A percentile compares a stretch with the other conserved stretches of the same genome.
Conservation (phyloP, 2,797 vertebrate genomes). For the Babyrousa celebensis region DNA sequence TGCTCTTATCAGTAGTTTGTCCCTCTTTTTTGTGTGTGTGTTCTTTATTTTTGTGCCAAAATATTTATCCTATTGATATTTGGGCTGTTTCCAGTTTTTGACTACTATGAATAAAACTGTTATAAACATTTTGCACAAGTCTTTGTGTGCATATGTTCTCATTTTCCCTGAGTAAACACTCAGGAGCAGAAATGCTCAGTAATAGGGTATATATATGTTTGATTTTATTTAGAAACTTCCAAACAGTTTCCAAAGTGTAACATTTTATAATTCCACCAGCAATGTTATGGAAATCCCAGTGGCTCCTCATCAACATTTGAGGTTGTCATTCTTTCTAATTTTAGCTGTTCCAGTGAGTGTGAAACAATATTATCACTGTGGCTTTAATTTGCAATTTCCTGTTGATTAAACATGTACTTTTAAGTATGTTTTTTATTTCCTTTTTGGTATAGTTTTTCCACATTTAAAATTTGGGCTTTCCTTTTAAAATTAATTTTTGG, state of each 20-base stretch:
- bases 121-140: slow-evolving; percentile 1
- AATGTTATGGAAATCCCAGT: not conserved
- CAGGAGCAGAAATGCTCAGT: not conserved
- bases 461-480: not conserved
- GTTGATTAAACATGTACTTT: not conserved
- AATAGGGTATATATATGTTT: not conserved
- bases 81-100: not conserved
- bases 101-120: not conserved
- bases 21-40: not conserved
- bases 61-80: not conserved
- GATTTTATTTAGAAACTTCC: not conserved
- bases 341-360: not conserved
- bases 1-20: not conserved
- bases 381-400: not conserved
- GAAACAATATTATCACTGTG: not conserved
- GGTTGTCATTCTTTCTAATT: not conserved
- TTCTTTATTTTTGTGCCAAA: not conserved
- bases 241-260: not conserved
- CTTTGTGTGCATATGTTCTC: not conserved
- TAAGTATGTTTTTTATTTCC: not conserved
- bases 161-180: not conserved
- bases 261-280: not conserved
- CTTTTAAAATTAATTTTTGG: not conserved
- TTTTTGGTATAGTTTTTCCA: not conserved
- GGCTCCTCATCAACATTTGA: not conserved